Percentiles rank a stretch among this genome's conserved stretches.
Evolutionary conservation across 2,113 vertebrate species (phyloP).

Genomic region (Dromas ardeola): DNA sequence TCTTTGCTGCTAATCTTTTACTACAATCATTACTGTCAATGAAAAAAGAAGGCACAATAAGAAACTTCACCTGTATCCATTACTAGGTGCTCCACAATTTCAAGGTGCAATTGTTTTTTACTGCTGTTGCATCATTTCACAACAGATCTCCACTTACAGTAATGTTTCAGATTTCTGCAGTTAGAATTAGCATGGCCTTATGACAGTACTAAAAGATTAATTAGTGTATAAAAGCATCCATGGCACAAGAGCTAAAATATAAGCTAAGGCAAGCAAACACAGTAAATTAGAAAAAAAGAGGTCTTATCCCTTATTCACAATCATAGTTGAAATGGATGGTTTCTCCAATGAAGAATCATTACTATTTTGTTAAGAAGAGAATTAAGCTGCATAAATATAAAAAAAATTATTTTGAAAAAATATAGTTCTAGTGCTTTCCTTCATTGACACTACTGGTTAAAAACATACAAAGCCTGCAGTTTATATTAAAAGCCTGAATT

Average conservation of each 20-base stretch:
- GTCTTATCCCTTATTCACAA: background rate
- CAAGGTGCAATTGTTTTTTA: slow-evolving; percentile 38
- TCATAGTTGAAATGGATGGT: background rate
- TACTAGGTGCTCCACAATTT: background rate
- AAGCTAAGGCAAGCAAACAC: background rate
- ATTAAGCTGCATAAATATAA: background rate
- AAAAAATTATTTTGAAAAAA: background rate
- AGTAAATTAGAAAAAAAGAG: background rate
- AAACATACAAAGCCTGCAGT: background rate
- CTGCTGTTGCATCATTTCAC: slow-evolving; percentile 19
- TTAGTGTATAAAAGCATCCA: background rate
- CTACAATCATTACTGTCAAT: background rate
- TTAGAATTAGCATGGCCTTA: background rate
- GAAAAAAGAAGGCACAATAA: background rate
- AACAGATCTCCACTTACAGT: slow-evolving; percentile 9
- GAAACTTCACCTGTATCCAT: background rate
- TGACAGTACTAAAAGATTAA: slow-evolving; percentile 1
- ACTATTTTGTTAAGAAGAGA: background rate
- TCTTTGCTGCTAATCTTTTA: background rate
- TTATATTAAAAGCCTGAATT: background rate
- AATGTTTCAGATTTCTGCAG: background rate
- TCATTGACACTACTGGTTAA: background rate
- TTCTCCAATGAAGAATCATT: background rate
- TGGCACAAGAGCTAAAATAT: background rate
- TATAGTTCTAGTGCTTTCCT: background rate